Conservation (phyloP, 2,888 invertebrate species). For the Epistrophella euchroma region DNA sequence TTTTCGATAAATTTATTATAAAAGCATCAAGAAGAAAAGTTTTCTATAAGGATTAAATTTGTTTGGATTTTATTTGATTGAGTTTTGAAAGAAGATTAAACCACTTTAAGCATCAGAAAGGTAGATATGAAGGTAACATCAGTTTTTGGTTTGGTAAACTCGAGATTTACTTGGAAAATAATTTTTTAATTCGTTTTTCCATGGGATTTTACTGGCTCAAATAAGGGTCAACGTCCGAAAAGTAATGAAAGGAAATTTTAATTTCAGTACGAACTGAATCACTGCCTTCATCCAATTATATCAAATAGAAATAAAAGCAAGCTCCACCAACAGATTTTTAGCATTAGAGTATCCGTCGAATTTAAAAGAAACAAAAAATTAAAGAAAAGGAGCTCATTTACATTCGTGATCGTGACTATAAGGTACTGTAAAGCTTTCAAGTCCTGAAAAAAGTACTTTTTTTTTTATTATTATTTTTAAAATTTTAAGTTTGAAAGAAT, state of each 20-base stretch:
- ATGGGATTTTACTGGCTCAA: not conserved
- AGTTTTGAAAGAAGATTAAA: conserved; percentile 25
- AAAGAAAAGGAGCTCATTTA: no score
- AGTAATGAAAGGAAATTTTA: not conserved
- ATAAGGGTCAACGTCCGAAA: not conserved
- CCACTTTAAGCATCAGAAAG: not conserved
- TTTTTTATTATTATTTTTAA: no score
- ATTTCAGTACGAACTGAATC: no score
- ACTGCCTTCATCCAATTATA: no score
- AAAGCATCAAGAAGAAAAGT: not conserved
- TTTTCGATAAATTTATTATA: conserved; percentile 43
- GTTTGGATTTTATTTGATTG: conserved; percentile 25
- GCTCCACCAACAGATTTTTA: no score
- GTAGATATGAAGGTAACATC: not conserved
- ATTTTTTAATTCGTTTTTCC: not conserved
- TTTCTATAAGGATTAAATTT: conserved; percentile 10
- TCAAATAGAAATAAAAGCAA: no score
- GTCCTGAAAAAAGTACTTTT: no score
- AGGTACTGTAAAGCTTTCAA: no score
- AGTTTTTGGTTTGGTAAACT: not conserved
- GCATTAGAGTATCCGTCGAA: no score
- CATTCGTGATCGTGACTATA: no score
- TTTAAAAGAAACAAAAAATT: no score
- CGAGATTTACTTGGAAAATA: not conserved
- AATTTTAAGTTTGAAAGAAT: no score